These are phyloP conservation scores for Morphnarchus princeps DNA, from an alignment of 2,113 vertebrate species.

Conservation along the genomic window DNA sequence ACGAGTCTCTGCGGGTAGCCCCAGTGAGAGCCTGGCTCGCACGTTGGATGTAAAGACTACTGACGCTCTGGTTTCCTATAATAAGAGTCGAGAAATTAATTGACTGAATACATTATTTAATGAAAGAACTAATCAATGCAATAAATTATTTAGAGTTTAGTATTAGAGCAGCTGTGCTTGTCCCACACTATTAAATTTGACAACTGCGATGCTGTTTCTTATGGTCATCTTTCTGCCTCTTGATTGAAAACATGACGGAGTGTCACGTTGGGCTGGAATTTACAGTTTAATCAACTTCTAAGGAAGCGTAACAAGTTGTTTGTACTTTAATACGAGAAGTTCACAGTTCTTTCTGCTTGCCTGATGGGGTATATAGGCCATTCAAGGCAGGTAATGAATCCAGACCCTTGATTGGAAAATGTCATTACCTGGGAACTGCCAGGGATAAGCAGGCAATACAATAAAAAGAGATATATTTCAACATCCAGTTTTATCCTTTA, in stretches of 20 bases:
- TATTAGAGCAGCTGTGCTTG: background rate
- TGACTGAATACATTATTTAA: background rate
- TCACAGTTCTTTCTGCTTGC: background rate
- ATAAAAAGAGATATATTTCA: background rate
- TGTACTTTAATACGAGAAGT: accelerated
- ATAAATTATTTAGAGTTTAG: background rate
- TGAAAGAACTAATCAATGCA: background rate
- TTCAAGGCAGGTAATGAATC: background rate
- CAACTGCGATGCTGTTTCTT: background rate
- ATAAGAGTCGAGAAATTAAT: background rate
- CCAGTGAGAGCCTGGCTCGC: background rate
- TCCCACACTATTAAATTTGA: background rate
- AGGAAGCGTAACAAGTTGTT: background rate
- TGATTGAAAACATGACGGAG: background rate
- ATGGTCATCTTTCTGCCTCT: background rate
- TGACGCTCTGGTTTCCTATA: background rate
- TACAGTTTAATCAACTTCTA: background rate
- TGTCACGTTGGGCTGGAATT: background rate
- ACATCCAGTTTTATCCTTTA: background rate
- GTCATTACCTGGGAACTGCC: background rate
- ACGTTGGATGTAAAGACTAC: accelerated
- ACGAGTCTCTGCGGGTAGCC: accelerated
- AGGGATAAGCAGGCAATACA: background rate
- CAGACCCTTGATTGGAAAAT: background rate
- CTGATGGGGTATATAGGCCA: background rate